phyloP scores from a whole-genome alignment of 2,888 invertebrate species.

The Polydrusus cervinus region DNA sequence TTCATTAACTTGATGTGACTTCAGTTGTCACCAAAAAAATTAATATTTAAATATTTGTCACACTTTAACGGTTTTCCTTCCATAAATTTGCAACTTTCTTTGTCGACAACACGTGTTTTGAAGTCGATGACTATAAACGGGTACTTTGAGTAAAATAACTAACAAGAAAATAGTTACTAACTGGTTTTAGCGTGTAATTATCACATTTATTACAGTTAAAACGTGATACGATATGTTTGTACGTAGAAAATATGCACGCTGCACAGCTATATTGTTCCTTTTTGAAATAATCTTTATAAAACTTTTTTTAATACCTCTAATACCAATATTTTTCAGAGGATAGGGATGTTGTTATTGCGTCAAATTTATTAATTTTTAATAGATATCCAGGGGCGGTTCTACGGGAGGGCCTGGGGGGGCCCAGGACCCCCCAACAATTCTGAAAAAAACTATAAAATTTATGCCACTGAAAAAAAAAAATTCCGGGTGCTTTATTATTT shows the following conservation, averaged over 20 bases:
- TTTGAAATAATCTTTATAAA: too few species aligned
- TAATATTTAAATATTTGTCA: slow-evolving; percentile 20
- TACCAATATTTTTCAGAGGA: too few species aligned
- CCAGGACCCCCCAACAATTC: too few species aligned
- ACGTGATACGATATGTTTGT: background rate
- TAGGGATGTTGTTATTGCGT: too few species aligned
- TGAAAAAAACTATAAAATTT: too few species aligned
- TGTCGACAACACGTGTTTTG: slow-evolving; percentile 11
- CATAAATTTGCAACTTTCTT: slow-evolving; percentile 24
- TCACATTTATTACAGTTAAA: slow-evolving; percentile 11
- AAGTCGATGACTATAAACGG: slow-evolving; percentile 3
- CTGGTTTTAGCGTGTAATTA: background rate
- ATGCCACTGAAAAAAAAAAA: too few species aligned
- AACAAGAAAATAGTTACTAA: slow-evolving; percentile 1
- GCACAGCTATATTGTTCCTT: too few species aligned
- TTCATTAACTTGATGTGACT: slow-evolving; percentile 20
- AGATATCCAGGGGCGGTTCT: too few species aligned
- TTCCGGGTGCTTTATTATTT: too few species aligned
- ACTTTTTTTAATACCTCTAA: too few species aligned
- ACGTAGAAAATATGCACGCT: background rate
- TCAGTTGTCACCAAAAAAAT: background rate
- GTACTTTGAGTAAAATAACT: background rate
- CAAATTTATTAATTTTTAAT: too few species aligned
- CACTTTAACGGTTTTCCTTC: slow-evolving; percentile 16
- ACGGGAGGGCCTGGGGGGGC: too few species aligned